Base-by-base conservation (phyloP, 2,888 invertebrate genomes). In the Frankliniella fusca region DNA sequence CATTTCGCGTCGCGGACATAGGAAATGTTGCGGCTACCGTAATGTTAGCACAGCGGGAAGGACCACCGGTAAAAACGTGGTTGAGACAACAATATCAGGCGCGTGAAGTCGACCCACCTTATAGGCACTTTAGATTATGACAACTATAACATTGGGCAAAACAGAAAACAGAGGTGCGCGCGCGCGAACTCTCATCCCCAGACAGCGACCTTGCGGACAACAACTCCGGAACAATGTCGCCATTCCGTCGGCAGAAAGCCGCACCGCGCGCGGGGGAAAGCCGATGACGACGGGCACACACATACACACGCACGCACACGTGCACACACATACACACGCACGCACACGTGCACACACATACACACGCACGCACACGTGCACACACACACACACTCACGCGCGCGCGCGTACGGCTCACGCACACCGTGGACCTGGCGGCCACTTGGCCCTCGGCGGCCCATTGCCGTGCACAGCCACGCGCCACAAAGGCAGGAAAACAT, bases 201-300 rank as follows among this genome's bases (percentile, higher is more conserved):
- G 54, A 15, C 54, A 54, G 18, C 54, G 15, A 54, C 54, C 54
- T 54, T 20, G 54, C 18, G 18, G 54, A 38, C 38, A 38, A 38
- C 38, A 38, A 38, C 38, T 38, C 38, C 54, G 65, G 48, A 28
- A 79, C 48, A 11, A 81, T 79, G 85, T 83, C 86, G 86, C 86
- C 86, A 85, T 83, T 84, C 83, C 18, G 54, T 54, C 83, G 82
- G 86, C 86, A 87, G 86, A 86, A 87, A 85, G 84, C 84, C 80
- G 83, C 82, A n/a, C n/a, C n/a, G 38, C 38, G 38, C 38, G 38
- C 38, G 5, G n/a, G n/a, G n/a, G n/a, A 83, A 83, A 20, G 81
- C 81, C 81, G 65, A 50, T 54, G 54, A 15, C 12, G 54, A 20
- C 54, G 54, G 12, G 18, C 15, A 15, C 18, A 54, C 54, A n/a